These are phyloP conservation scores for Erythrolamprus reginae DNA, from an alignment of 2,113 vertebrate genomes.

Conservation along the genomic window DNA sequence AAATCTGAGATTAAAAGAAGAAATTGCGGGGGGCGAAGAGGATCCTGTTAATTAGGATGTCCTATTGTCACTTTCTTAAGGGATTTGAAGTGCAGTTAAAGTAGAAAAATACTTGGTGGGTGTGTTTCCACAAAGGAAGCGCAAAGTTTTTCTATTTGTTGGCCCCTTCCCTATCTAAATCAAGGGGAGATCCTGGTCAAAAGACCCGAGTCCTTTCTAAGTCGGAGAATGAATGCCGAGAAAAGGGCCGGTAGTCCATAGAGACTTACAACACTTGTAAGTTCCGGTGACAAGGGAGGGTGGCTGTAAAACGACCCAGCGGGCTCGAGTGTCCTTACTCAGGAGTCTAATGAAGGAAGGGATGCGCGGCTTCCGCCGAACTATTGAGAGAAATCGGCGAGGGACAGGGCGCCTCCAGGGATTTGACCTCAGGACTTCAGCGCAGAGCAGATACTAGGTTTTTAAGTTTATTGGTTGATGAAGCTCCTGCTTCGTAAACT, in stretches of 20 bases:
- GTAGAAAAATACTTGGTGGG: neutral
- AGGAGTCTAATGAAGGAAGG: too few species aligned
- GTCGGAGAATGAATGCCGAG: neutral
- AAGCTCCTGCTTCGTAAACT: neutral
- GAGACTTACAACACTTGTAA: neutral
- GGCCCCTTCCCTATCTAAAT: neutral
- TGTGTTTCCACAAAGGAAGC: neutral
- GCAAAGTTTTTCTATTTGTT: neutral
- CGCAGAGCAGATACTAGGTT: neutral
- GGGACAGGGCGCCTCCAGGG: neutral
- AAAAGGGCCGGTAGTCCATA: neutral
- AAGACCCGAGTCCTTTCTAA: neutral
- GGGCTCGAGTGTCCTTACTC: neutral
- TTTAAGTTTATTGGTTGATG: neutral
- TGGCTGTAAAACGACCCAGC: too few species aligned
- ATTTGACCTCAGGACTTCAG: neutral
- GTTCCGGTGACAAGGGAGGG: neutral
- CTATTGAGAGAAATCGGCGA: fast-evolving
- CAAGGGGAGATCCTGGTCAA: neutral
- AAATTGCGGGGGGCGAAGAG: neutral
- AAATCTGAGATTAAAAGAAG: neutral
- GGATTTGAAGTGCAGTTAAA: neutral
- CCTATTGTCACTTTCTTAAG: neutral
- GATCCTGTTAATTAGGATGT: neutral
- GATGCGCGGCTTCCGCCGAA: too few species aligned